A percentile compares a stretch with the other conserved stretches of the same genome.
phyloP scores from a whole-genome alignment of 2,888 invertebrate genomes.

The Pherbina coryleti region DNA sequence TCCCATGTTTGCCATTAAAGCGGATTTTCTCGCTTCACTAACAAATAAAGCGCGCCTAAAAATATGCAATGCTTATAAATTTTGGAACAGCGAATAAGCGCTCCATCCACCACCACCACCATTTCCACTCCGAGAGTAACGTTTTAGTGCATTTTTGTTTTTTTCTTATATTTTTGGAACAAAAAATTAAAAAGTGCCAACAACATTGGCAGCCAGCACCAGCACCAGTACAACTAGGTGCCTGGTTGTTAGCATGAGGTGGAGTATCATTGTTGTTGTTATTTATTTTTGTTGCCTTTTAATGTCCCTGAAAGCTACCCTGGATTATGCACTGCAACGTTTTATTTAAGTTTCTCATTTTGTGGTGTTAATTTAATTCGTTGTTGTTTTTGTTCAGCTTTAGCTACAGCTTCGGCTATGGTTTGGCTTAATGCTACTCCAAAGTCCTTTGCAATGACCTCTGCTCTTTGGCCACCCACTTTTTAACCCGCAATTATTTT shows the following conservation, averaged over 20 bases:
- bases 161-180: too few species aligned
- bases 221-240: too few species aligned
- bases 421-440: neutral
- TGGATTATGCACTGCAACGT: conserved; percentile 20
- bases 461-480: neutral
- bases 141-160: too few species aligned
- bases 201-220: too few species aligned
- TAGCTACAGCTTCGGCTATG: neutral
- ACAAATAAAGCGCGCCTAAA: conserved; percentile 46
- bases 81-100: conserved; percentile 21
- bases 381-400: neutral
- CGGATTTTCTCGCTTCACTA: conserved; percentile 14
- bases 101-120: too few species aligned
- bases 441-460: conserved; percentile 30
- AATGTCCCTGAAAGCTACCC: conserved; percentile 30
- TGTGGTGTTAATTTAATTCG: conserved; percentile 18
- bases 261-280: neutral
- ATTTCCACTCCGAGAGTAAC: too few species aligned
- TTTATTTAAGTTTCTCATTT: neutral
- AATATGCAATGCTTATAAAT: conserved; percentile 29
- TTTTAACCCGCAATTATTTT: neutral
- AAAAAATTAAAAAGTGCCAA: too few species aligned
- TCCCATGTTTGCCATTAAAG: conserved; percentile 7
- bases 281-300: conserved; percentile 16
- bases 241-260: neutral